Evolutionary conservation across 64 coral and sea anemone species (phyloP).

Genomic region (Catalaphyllia jardinei): DNA sequence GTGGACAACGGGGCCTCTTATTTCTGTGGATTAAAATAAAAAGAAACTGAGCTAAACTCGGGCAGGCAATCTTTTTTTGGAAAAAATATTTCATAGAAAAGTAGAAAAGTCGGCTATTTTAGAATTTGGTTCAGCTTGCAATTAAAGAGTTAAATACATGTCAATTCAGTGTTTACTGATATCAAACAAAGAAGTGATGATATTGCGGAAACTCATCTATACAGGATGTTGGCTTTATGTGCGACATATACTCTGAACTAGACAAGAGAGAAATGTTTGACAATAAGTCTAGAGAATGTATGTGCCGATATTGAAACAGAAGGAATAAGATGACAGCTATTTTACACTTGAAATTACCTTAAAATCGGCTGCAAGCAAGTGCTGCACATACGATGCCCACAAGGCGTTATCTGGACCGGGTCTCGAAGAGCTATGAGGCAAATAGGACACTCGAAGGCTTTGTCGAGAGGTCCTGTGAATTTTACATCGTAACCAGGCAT

Average conservation of each 20-base stretch:
- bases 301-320: background rate
- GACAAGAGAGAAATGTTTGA: background rate
- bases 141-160: no score
- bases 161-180: no score
- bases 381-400: slow-evolving; percentile 91
- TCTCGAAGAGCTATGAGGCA: slow-evolving; percentile 90
- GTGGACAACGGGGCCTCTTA: slow-evolving; percentile 87
- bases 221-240: no score
- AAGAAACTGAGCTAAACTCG: background rate
- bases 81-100: no score
- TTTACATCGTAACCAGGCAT: slow-evolving; percentile 97
- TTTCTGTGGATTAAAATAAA: slow-evolving; percentile 55
- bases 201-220: no score
- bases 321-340: background rate
- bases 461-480: slow-evolving; percentile 77
- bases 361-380: slow-evolving; percentile 94
- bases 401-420: slow-evolving; percentile 94
- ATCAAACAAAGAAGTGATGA: no score
- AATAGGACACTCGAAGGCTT: slow-evolving; percentile 93
- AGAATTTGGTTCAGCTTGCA: no score
- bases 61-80: no score
- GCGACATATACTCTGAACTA: no score
- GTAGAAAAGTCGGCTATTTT: no score
- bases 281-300: background rate
- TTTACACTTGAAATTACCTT: slow-evolving; percentile 36